Base-by-base conservation (phyloP, 2,797 vertebrate genomes). In the Gobionotothen gibberifrons region DNA sequence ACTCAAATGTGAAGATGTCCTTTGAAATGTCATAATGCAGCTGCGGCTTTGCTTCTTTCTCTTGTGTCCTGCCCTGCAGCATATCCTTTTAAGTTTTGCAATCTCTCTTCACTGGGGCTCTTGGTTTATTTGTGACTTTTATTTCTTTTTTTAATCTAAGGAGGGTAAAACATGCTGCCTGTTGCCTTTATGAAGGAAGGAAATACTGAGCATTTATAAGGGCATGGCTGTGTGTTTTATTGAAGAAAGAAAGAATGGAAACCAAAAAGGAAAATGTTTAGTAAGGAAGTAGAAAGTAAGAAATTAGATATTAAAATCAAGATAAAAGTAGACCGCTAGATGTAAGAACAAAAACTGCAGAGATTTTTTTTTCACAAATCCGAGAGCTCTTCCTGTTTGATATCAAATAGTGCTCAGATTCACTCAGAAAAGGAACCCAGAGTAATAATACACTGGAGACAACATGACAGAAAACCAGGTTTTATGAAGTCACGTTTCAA, bases 81-180 rank as follows among this genome's bases (percentile, higher is more conserved):
- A 0, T 2, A n/a, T 74, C 52, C 70, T 82, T 65, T 69, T 19
- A 78, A 60, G 58, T 70, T 51, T 29, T 54, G 59, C 58, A 47
- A 57, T 71, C 39, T 73, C 15, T 78, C 70, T 81, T 52, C 56
- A 68, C 16, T 16, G 22, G 39, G n/a, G 44, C 66, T 46, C 5
- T 16, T 46, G 44, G 26, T 83, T 85, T 83, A 74, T 86, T 64
- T 83, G 52, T 73, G 65, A 79, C 69, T 78, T 85, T 75, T 69
- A 60, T 81, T 76, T 51, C 56, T 74, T 81, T 77, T 47, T 69
- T 5, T 56, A 26, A 26, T 26, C 26, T 26, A 26, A 65, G 22
- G 26, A 46, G 22, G 15, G 19, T 32, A 29, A 19, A 56, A 66
- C 1, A 7, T 47, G 8, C 3, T 3, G 29, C 13, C 21, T 5